Base-by-base conservation (phyloP, 2,888 invertebrate species). In the Mythimna loreyi region DNA sequence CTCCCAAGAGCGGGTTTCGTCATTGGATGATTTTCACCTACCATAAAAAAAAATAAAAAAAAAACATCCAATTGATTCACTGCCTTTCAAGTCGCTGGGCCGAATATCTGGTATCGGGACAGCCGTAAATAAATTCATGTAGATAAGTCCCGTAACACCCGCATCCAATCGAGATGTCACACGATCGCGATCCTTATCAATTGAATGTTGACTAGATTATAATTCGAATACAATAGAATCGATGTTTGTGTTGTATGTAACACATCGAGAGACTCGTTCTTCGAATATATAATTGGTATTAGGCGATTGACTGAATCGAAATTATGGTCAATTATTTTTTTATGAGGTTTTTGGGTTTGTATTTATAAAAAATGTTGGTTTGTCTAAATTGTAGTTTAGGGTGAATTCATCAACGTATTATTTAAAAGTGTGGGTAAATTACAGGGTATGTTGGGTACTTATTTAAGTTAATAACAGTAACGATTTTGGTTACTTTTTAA, bases 151-250 rank as follows among this genome's bases (percentile, higher is more conserved):
- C 67, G 83, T 82, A 88, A 86, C 88, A 86, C 92, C 92, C 92
- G 91, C 91, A 92, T 92, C 89, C 87, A 88, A 90, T 89, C 86
- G 84, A 81, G 83, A 82, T 86, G 86, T 83, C 84, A 85, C 86
- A 81, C 82, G 82, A 87, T 83, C 83, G 73, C 76, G 89, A 90
- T 90, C 73, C 84, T 87, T 87, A 91, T 90, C 91, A 79, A 70
- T 72, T 75, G 87, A 86, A 84, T 82, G 83, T 85, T 78, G 80
- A 81, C 82, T 82, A 81, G 84, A 87, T 87, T 87, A 85, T 78
- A 85, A 87, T 87, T 85, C 80, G 80, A 85, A 85, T 83, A 90
- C 90, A 90, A 90, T 90, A 75, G 85, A 81, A 82, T 82, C 80
- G 73, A 82, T 81, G 63, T 78, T 76, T 82, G 74, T 76, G 78